Evolutionary conservation across 2,888 invertebrate species (phyloP), one percentile per base, ranked within the genome.

Genomic region (Rosalia funebris): DNA sequence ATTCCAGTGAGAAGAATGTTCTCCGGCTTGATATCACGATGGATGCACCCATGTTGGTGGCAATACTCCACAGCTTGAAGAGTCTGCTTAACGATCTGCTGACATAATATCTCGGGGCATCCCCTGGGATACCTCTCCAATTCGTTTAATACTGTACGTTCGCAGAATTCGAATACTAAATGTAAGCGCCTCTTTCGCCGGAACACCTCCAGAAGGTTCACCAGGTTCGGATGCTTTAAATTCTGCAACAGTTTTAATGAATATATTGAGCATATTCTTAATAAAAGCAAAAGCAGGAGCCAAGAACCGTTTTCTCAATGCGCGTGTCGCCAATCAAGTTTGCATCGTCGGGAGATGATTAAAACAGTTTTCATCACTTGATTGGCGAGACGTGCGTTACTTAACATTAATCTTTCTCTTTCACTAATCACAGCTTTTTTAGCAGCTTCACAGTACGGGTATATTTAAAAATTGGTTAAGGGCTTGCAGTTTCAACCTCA

Each of bases 161-260:
- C 98, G 80, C 99, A 98, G 83, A 92, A 98, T 83, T 99, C 98
- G 83, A 99, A 99, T 20, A 99, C 99, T 63, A 99, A 86, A 83
- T 99, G 98, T 47, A 99, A 85, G 77, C 98, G 94, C 62, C 96
- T 87, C 81, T 96, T 96, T 65, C 96, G 86, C 63, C 98, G 89
- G 82, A 99, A 99, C 59, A 99, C 98, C 84, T 99, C 99, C 75
- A 99, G 87, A 64, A 99, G 85, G 78, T 98, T 98, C 54, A 99
- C 96, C 76, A 99, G 83, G 83, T 99, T 99, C 2, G 96, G 96
- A 82, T 99, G 98, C 81, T 98, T 98, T 68, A 99, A 85, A 84
- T 97, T 98, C 97, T 99, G 84, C 2, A 83, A 75, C 67, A 70
- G 65, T 20, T n/a, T n/a, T n/a, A n/a, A n/a, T n/a, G n/a, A n/a